Evolutionary conservation across 2,797 vertebrate genomes (phyloP), one percentile per base, ranked within the genome.

Genomic region (Gymnoscopelus microlampas): DNA sequence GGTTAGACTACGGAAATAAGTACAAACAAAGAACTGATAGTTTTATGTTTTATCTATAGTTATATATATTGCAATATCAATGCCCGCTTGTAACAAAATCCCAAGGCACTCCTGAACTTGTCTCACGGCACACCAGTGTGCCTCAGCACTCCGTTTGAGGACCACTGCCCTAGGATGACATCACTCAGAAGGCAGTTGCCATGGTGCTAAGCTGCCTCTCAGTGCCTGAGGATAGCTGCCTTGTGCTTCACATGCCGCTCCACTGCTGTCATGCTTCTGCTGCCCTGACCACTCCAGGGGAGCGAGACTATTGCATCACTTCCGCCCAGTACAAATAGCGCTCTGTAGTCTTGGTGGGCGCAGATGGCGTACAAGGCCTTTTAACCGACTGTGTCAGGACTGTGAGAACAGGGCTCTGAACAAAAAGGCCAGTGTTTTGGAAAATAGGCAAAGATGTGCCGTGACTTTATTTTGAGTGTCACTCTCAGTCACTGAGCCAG

Each of bases 281-380:
- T 32, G 39, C 67, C 66, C 44, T 48, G 58, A 75, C 74, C 80
- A 70, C 72, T 73, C 70, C 12, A 67, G 58, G 75, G 64, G 74
- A 81, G 83, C 58, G 60, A 57, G 59, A 71, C 71, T 63, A 1
- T 89, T 85, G 71, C 87, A 77, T 90, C 86, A 90, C 81, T 89
- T 90, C 90, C 91, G 82, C 8, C 60, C 11, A 39, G 76, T 81
- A 91, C 88, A 92, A 86, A 85, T 84, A 86, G 56, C 53, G 54
- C 76, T 82, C 83, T 92, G 86, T 91, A 66, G 73, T 70, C 23
- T 64, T 13, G 23, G 60, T 53, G 14, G 39, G 47, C 3, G 44
- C 75, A 84, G 82, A 85, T 77, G 70, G 84, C 75, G 78, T 50
- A 51, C 58, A 5, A 74, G 56, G 78, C 65, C 63, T 77, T 47